A percentile compares a stretch with the other conserved stretches of the same genome.
Conservation (phyloP, 2,888 invertebrate species). For the Drosophila rellima region DNA sequence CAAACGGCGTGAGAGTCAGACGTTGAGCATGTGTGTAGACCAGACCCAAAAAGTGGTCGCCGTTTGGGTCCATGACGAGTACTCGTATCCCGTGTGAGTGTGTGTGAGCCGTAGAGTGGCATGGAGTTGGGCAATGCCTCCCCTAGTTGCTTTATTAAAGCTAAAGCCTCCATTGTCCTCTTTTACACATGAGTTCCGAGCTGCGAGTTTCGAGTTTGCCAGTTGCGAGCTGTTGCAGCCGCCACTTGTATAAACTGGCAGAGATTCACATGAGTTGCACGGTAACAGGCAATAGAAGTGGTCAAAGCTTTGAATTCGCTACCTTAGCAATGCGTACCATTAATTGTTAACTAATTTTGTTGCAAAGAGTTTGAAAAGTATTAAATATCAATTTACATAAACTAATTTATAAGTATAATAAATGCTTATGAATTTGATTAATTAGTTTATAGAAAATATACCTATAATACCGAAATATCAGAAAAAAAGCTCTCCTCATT, state of each 20-base stretch:
- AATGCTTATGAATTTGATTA: too few relatives aligned
- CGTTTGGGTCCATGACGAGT: constrained; percentile 26
- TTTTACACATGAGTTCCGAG: constrained; percentile 70
- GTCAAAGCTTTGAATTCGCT: constrained; percentile 52
- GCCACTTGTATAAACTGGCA: constrained; percentile 58
- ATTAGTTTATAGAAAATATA: too few relatives aligned
- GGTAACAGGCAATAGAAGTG: constrained; percentile 58
- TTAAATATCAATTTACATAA: too few relatives aligned
- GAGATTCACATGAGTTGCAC: constrained; percentile 58
- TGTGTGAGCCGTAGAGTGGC: constrained; percentile 14
- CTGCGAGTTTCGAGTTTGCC: constrained; percentile 18
- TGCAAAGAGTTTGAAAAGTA: neutral
- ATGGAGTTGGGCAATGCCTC: constrained; percentile 21
- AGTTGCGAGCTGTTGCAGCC: constrained; percentile 23
- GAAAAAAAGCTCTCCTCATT: too few relatives aligned
- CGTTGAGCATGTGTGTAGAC: constrained; percentile 31
- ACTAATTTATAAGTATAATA: too few relatives aligned
- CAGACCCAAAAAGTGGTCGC: constrained; percentile 64
- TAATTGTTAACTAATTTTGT: constrained; percentile 1
- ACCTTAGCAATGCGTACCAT: neutral
- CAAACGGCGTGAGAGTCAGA: constrained; percentile 32
- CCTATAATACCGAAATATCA: too few relatives aligned
- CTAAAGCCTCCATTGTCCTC: constrained; percentile 75
- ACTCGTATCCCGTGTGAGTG: constrained; percentile 23
- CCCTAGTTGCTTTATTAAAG: constrained; percentile 79